Conservation (phyloP, 2,113 vertebrate genomes). For the Gopherus evgoodei region DNA sequence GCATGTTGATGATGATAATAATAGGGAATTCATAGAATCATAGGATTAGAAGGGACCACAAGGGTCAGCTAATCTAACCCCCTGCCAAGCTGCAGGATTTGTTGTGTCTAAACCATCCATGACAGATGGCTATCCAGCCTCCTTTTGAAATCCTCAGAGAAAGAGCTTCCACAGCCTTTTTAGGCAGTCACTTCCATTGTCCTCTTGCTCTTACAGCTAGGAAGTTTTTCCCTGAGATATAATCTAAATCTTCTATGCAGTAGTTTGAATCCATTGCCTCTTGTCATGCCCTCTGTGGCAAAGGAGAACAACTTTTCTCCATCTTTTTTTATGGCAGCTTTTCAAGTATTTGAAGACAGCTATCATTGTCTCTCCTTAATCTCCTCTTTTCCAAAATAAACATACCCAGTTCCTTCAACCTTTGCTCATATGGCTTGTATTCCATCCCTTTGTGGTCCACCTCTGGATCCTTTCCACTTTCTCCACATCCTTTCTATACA, state of each 20-base stretch:
- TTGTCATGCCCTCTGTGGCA: background rate
- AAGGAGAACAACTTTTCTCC: background rate
- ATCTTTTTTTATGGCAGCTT: background rate
- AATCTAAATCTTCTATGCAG: background rate
- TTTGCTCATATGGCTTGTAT: background rate
- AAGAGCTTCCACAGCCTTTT: background rate
- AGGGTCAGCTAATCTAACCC: background rate
- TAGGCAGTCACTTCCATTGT: background rate
- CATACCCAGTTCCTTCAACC: background rate
- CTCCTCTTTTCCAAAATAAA: background rate
- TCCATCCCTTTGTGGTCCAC: background rate
- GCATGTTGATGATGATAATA: conserved; percentile 48
- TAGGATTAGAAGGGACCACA: background rate
- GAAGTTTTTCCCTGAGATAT: background rate
- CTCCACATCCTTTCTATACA: background rate
- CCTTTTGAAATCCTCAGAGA: background rate
- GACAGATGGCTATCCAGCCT: background rate
- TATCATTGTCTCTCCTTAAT: background rate
- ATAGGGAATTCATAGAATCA: background rate
- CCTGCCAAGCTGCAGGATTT: background rate
- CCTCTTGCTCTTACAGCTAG: background rate
- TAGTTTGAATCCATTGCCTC: background rate
- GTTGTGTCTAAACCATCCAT: background rate
- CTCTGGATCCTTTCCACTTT: background rate
- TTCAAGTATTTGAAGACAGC: background rate